Evolutionary conservation across 2,113 vertebrate genomes (phyloP), one percentile per base, ranked within the genome.

Genomic region (Geococcyx californianus): DNA sequence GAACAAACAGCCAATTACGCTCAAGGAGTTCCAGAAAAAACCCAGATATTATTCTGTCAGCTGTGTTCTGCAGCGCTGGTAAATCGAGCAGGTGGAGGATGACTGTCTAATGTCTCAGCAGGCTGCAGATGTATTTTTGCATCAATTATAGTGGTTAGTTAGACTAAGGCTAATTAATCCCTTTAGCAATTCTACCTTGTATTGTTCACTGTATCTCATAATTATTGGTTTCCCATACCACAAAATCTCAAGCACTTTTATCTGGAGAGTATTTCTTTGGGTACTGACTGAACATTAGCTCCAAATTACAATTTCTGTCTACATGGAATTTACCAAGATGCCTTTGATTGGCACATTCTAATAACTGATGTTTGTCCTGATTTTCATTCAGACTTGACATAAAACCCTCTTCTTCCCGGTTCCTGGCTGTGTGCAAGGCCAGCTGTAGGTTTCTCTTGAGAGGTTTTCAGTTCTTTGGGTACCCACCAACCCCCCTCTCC

Each of bases 121-220:
- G 88, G 90, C 95, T 92, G 90, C 92, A 95, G 94, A 97, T 97
- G 92, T 87, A 90, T 87, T 96, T 96, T 93, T 93, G 93, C 94
- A 96, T 96, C 88, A 86, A 94, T 97, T 95, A 96, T 64, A 95
- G 92, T 84, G 86, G 92, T 95, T 95, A 79, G 66, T 76, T 92
- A 14, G 68, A 84, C 88, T 89, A 88, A 88, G 74, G 87, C 95
- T 96, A 95, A 96, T 97, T 95, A 96, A 97, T 96, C 62, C 80
- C 88, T 93, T 95, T 84, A 96, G 92, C 95, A 96, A 93, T 96
- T 95, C 90, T 68, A 97, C 93, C 94, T 96, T 94, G 85, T 31
- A 90, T 96, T 96, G 88, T 95, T 94, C 90, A 7, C 76, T 81
- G 72, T 78, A 95, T 95, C 92, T 92, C 68, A 6, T 94, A 96